Conservation (phyloP, 2,888 invertebrate species). For the Luffia ferchaultella region DNA sequence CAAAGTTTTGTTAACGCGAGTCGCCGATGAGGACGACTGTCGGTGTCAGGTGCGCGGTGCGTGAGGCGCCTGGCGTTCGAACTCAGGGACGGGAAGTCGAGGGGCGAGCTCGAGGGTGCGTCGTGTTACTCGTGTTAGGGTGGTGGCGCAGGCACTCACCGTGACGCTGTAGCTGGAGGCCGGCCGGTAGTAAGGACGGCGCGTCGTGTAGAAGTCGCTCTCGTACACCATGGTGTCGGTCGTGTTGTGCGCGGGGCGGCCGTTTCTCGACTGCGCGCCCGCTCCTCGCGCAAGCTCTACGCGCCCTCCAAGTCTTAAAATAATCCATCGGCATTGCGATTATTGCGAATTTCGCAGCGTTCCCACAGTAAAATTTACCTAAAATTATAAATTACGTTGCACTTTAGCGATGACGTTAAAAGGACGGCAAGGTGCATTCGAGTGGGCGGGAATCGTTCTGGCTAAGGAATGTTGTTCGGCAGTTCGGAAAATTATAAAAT, state of each 20-base stretch:
- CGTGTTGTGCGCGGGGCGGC: constrained; percentile 48
- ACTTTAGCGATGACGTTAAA: not conserved
- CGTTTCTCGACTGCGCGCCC: constrained; percentile 50
- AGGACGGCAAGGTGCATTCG: no score
- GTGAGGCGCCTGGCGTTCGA: constrained; percentile 5
- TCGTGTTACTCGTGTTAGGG: constrained; percentile 4
- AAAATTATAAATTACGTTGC: not conserved
- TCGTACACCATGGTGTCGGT: constrained; percentile 86
- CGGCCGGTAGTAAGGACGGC: constrained; percentile 80
- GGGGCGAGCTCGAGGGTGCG: constrained; percentile 28
- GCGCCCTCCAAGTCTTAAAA: not conserved
- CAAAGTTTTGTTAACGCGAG: no score
- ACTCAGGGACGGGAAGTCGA: constrained; percentile 12
- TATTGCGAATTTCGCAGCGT: not conserved
- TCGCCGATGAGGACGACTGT: no score
- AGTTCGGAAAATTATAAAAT: no score
- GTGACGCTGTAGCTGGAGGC: constrained; percentile 80
- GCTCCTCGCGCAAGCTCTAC: constrained; percentile 1
- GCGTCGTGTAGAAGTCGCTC: constrained; percentile 90
- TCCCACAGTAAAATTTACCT: no score
- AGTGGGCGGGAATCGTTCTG: no score
- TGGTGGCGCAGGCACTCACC: constrained; percentile 71
- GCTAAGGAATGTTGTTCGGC: no score
- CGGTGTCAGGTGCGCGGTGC: not conserved
- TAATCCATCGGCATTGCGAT: not conserved